Percentiles rank a stretch among this genome's conserved stretches.
Evolutionary conservation across 2,888 invertebrate genomes (phyloP).

Genomic region (Trisateles emortualis): DNA sequence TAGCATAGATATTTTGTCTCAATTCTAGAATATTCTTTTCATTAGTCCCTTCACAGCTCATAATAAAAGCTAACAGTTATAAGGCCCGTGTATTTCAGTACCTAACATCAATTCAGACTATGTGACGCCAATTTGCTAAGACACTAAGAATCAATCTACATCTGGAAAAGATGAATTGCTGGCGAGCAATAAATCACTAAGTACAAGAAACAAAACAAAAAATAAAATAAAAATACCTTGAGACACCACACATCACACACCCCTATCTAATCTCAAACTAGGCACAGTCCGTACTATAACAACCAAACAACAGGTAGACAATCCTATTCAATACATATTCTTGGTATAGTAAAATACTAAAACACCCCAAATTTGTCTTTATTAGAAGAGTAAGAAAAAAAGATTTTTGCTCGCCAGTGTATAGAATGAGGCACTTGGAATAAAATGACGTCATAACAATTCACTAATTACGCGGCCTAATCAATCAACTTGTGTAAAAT

Average conservation of each 20-base stretch:
- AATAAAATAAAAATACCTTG: no score
- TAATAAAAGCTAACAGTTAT: constrained; percentile 45
- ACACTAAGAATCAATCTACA: constrained; percentile 46
- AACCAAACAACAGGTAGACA: no score
- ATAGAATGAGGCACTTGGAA: constrained; percentile 56
- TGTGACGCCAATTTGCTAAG: constrained; percentile 43
- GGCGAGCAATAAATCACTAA: constrained; percentile 25
- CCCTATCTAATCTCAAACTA: no score
- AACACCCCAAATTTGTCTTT: no score
- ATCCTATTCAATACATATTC: no score
- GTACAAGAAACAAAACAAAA: not conserved
- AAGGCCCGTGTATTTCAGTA: constrained; percentile 48
- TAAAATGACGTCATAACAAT: constrained; percentile 47
- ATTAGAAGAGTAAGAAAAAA: no score
- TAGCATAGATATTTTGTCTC: no score
- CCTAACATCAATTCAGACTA: constrained; percentile 43
- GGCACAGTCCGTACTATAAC: no score
- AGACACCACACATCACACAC: no score
- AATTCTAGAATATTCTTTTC: constrained; percentile 1
- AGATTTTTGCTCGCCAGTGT: constrained; percentile 38
- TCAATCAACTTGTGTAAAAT: constrained; percentile 70
- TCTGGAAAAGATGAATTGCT: constrained; percentile 35
- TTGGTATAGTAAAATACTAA: no score
- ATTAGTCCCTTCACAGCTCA: constrained; percentile 6
- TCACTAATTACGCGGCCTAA: constrained; percentile 49